A percentile compares a stretch with the other conserved stretches of the same genome.
Evolutionary conservation across 2,113 vertebrate species (phyloP).

Genomic region (Orycteropus afer): DNA sequence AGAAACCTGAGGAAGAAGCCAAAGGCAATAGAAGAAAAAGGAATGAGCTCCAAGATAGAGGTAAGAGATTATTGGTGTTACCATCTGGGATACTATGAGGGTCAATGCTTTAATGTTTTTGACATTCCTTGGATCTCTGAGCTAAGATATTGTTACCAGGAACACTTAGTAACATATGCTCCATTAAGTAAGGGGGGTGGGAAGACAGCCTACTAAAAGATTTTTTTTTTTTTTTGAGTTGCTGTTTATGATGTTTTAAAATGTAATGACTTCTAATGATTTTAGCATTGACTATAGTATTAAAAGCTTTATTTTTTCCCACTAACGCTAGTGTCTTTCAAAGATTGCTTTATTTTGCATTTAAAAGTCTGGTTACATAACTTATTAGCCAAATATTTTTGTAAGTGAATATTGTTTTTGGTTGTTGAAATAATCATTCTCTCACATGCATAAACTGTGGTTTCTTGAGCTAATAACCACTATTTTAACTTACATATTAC

Average conservation of each 20-base stretch:
- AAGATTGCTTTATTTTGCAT: constrained; percentile 11
- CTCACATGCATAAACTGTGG: neutral
- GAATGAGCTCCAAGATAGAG: neutral
- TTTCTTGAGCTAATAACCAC: neutral
- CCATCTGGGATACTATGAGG: neutral
- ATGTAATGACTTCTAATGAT: neutral
- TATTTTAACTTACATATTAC: neutral
- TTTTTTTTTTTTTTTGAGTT: neutral
- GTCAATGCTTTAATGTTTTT: neutral
- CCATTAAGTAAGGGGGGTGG: neutral
- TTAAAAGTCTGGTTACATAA: neutral
- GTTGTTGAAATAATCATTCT: neutral
- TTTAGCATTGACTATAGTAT: neutral
- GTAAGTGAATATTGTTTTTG: neutral
- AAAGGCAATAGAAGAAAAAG: neutral
- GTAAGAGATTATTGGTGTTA: neutral
- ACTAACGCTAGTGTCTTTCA: neutral
- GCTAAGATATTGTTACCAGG: neutral
- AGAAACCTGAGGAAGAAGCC: neutral
- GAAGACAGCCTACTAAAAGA: neutral
- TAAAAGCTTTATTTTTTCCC: neutral
- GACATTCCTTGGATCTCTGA: neutral
- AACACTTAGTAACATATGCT: neutral
- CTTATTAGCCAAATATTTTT: constrained; percentile 9
- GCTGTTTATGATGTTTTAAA: neutral